Evolutionary conservation across 2,113 vertebrate species (phyloP).

Genomic region (Malaclemys terrapin): DNA sequence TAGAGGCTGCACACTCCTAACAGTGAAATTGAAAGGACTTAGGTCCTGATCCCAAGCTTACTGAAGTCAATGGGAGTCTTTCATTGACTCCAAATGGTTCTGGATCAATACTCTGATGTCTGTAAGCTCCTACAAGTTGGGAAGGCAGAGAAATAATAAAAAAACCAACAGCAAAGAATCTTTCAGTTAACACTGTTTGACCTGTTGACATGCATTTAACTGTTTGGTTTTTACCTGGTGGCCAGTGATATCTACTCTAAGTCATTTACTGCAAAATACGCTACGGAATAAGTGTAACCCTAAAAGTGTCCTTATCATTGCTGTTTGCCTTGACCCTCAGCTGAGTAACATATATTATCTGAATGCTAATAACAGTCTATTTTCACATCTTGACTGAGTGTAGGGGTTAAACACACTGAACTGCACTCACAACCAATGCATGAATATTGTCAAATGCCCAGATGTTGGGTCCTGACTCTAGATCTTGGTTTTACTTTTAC

Average conservation of each 20-base stretch:
- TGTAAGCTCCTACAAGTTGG: background rate
- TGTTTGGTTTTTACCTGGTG: background rate
- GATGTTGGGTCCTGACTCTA: background rate
- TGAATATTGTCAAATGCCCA: background rate
- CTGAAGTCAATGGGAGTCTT: background rate
- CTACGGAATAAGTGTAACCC: background rate
- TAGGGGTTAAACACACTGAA: background rate
- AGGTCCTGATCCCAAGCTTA: background rate
- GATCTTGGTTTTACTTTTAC: background rate
- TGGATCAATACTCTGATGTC: background rate
- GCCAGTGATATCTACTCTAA: background rate
- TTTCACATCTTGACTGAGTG: background rate
- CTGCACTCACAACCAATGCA: rapidly evolving
- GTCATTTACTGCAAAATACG: background rate
- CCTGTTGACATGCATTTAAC: background rate
- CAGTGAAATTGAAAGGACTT: background rate
- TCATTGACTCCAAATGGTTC: background rate
- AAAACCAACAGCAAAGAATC: background rate
- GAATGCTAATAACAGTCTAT: background rate
- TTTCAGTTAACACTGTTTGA: background rate
- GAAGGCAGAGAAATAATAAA: background rate
- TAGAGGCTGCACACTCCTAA: background rate
- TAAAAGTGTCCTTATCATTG: background rate
- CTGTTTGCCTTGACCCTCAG: background rate
- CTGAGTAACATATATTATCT: background rate